Base-by-base conservation (phyloP, 2,888 invertebrate genomes). In the Rotaria magnacalcarata region DNA sequence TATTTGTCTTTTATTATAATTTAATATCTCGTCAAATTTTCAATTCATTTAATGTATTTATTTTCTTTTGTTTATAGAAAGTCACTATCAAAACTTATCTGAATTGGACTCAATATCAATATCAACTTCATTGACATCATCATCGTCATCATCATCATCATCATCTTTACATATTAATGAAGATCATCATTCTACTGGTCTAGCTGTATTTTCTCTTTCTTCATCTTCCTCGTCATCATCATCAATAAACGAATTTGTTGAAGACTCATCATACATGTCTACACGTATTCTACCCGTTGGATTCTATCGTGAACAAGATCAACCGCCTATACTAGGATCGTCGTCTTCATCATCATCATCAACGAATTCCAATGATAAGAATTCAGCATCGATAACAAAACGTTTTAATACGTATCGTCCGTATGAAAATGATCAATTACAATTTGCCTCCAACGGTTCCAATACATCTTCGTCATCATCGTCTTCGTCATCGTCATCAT, bases 361-460 rank as follows among this genome's bases (percentile, higher is more conserved):
- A 34, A 34, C 67, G 5, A 67, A 34, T 67, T 67, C 67, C 8
- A 67, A 16, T 67, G 67, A 67, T 27, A 27, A n/a, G 34, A 67
- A 67, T 27, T 67, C 67, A 67, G 19, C 67, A 34, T 34, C 67
- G 2, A 27, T 34, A 27, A 34, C 67, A 16, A 34, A 27, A 67
- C 67, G 67, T 67, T 67, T 67, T 27, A 67, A 67, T 67, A 34
- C 67, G 6, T 67, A 67, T 67, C 67, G 67, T 67, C 67, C 67
- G 24, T 67, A 67, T 67, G 67, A 67, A 67, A 67, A 67, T 67
- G 34, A 67, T 67, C 67, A 11, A 67, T 34, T 34, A 34, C 67
- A 67, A 67, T 67, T 67, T 67, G 34, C 11, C 16, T 67, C 67
- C 2, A 67, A n/a, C n/a, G 27, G 60, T 60, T 60, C 60, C n/a